Percentiles rank a stretch among this genome's conserved stretches.
These are phyloP conservation scores for Accipiter virgatus DNA, from an alignment of 2,113 vertebrate genomes.

Conservation along the genomic window DNA sequence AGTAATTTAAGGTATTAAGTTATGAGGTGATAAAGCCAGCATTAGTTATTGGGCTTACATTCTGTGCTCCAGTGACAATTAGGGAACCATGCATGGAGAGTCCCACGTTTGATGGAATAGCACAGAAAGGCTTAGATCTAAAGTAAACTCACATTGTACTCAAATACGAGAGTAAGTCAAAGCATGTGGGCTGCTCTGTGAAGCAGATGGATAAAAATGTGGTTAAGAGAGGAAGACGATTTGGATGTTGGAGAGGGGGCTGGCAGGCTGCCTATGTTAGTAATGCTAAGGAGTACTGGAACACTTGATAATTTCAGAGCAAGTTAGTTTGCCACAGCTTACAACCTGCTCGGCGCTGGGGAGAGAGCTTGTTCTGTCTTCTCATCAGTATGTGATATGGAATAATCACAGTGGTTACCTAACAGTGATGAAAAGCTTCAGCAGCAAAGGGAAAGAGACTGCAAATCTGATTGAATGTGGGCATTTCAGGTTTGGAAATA, in stretches of 20 bases:
- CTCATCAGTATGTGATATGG: slow-evolving; percentile 72
- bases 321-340: slow-evolving; percentile 70
- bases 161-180: slow-evolving; percentile 61
- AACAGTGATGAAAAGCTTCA: slow-evolving; percentile 72
- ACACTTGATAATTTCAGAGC: slow-evolving; percentile 70
- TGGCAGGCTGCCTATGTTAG: slow-evolving; percentile 67
- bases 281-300: slow-evolving; percentile 56
- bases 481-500: slow-evolving; percentile 81
- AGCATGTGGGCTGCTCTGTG: slow-evolving; percentile 54
- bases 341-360: slow-evolving; percentile 64
- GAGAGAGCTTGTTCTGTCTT: slow-evolving; percentile 73
- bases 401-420: slow-evolving; percentile 74
- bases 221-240: slow-evolving; percentile 31
- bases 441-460: slow-evolving; percentile 60
- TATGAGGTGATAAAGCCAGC: neutral
- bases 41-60: neutral
- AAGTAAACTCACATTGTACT: slow-evolving; percentile 62
- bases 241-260: slow-evolving; percentile 49
- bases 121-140: slow-evolving; percentile 8
- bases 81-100: neutral
- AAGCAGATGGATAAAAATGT: slow-evolving; percentile 60
- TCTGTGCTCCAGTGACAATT: neutral
- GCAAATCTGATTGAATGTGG: slow-evolving; percentile 76
- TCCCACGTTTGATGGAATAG: neutral
- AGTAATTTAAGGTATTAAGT: neutral